Conservation (phyloP, 2,797 vertebrate genomes). For the Linurgus olivaceus region DNA sequence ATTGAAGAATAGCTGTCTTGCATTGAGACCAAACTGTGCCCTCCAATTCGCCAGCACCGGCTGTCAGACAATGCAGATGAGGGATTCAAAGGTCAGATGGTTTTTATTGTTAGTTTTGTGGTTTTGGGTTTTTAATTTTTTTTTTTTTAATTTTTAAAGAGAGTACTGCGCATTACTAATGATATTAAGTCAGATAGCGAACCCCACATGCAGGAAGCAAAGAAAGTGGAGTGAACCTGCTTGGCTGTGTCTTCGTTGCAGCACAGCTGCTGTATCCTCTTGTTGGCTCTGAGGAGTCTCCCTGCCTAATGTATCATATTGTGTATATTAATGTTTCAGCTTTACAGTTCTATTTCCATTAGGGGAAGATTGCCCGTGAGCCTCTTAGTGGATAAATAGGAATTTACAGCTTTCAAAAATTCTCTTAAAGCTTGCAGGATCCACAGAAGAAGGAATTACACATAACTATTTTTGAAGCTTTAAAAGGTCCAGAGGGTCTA, state of each 20-base stretch:
- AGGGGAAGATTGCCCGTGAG: slow-evolving; percentile 58
- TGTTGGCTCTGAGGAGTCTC: neutral
- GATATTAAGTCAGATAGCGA: neutral
- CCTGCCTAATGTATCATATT: slow-evolving; percentile 38
- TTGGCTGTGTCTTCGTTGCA: fast-evolving
- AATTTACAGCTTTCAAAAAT: slow-evolving; percentile 71
- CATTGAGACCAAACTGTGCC: neutral
- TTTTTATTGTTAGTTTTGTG: neutral
- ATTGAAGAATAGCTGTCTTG: slow-evolving; percentile 21
- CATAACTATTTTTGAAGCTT: slow-evolving; percentile 55
- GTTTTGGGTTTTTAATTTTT: too few relatives aligned
- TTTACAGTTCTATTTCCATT: slow-evolving; percentile 66
- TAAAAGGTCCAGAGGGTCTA: slow-evolving; percentile 61
- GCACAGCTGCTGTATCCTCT: neutral
- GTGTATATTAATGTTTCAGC: slow-evolving; percentile 61
- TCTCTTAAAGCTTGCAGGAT: slow-evolving; percentile 58
- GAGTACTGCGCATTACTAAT: neutral
- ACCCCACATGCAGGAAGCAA: fast-evolving
- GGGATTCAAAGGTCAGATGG: neutral
- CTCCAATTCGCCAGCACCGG: neutral
- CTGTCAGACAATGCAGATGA: slow-evolving; percentile 1
- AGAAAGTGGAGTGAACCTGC: neutral
- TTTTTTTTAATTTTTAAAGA: neutral
- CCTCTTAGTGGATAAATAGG: slow-evolving; percentile 72
- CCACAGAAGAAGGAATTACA: slow-evolving; percentile 60